phyloP scores from a whole-genome alignment of 2,113 vertebrate genomes.

The Salvelinus namaycush region DNA sequence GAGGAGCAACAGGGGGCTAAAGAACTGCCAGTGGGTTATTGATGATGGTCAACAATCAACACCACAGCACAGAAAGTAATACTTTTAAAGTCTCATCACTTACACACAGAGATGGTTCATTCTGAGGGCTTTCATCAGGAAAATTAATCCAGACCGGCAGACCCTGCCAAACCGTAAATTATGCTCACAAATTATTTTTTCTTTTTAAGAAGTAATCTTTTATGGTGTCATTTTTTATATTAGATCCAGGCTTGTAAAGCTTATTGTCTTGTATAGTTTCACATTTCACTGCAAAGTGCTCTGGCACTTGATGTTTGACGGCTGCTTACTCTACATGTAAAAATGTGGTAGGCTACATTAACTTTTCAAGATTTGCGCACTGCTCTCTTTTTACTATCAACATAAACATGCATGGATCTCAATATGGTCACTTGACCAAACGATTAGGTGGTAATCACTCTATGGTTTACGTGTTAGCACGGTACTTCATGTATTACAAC shows the following conservation, averaged over 20 bases:
- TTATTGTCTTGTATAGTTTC: not conserved
- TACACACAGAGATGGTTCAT: constrained; percentile 34
- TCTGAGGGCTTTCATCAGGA: constrained; percentile 44
- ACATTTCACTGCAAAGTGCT: too few species aligned
- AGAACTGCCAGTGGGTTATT: constrained; percentile 44
- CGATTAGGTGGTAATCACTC: not conserved
- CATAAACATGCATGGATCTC: not conserved
- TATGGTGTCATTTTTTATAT: constrained; percentile 2
- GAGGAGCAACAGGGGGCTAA: constrained; percentile 12
- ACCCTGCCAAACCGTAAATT: constrained; percentile 45
- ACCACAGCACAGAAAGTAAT: constrained; percentile 39
- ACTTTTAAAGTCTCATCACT: constrained; percentile 57
- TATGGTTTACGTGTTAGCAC: not conserved
- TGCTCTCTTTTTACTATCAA: not conserved
- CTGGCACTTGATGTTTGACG: too few species aligned
- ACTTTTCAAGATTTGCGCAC: too few species aligned
- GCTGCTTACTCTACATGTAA: too few species aligned
- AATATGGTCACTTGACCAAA: not conserved
- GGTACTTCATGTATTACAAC: not conserved
- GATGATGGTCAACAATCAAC: constrained; percentile 47
- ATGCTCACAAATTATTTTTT: constrained; percentile 1
- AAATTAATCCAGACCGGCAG: constrained; percentile 48
- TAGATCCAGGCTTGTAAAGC: not conserved
- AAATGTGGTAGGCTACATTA: too few species aligned
- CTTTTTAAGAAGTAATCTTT: not conserved